phyloP scores from a whole-genome alignment of 2,797 vertebrate species.

The Cacajao melanocephalus region DNA sequence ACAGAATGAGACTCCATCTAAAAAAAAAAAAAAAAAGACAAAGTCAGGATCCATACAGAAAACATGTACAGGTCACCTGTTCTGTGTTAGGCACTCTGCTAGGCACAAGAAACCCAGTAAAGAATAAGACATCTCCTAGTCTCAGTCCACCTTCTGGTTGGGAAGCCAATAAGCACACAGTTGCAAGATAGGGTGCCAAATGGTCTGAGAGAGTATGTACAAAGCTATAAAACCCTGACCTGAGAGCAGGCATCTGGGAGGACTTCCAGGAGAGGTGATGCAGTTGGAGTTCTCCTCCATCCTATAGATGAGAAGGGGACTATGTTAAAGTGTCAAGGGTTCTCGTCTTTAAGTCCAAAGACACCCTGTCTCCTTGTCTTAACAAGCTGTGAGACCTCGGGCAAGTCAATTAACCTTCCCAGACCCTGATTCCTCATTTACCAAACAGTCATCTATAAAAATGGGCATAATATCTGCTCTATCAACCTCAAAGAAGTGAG shows the following conservation, averaged over 20 bases:
- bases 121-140: neutral
- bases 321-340: neutral
- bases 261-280: neutral
- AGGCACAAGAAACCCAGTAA: neutral
- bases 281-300: neutral
- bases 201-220: neutral
- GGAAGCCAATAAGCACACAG: neutral
- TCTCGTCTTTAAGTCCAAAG: neutral
- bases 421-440: neutral
- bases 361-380: neutral
- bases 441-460: neutral
- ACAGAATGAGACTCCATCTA: neutral
- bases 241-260: neutral
- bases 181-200: neutral
- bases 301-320: neutral
- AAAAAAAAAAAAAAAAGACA: neutral
- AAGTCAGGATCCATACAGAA: neutral
- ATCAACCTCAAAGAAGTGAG: neutral
- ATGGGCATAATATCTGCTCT: neutral
- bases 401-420: conserved; percentile 14
- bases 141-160: neutral
- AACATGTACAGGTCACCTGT: neutral
- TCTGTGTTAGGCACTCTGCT: neutral
- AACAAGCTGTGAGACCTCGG: neutral
- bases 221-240: neutral